phyloP scores from a whole-genome alignment of 1,140 invertebrate genomes.

The Dinoponera quadriceps region DNA sequence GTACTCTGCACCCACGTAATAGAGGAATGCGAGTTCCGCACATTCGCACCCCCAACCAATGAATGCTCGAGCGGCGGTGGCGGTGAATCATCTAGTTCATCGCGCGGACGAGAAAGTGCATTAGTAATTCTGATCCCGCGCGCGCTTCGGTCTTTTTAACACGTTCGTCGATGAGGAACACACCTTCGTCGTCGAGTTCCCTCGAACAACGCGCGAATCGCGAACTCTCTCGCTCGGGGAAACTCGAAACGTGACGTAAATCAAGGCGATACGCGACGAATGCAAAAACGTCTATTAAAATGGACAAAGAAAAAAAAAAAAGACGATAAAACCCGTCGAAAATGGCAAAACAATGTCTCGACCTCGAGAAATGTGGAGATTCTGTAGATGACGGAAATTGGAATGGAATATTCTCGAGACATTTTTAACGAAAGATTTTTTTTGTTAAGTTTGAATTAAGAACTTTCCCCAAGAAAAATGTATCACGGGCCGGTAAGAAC shows the following conservation, averaged over 20 bases:
- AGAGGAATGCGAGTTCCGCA: background rate
- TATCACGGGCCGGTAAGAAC: no score
- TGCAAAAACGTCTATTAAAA: background rate
- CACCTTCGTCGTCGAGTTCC: background rate
- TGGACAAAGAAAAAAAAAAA: background rate
- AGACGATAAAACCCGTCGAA: no score
- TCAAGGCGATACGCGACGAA: background rate
- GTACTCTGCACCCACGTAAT: no score
- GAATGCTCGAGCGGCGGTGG: background rate
- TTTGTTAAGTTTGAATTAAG: no score
- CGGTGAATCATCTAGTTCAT: slow-evolving; percentile 32
- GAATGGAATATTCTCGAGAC: no score
- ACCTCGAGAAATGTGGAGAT: no score
- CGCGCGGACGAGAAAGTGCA: slow-evolving; percentile 46
- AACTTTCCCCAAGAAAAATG: no score
- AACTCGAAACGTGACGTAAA: slow-evolving; percentile 22
- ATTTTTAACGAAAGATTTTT: no score
- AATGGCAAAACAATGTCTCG: no score
- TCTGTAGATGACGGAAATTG: no score
- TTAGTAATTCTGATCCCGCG: slow-evolving; percentile 56
- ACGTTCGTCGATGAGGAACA: background rate
- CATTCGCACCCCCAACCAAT: background rate
- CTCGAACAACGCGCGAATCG: background rate
- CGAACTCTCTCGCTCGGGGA: background rate
- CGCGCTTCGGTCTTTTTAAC: background rate